Conservation (phyloP, 2,888 invertebrate species). For the Drepana falcataria region DNA sequence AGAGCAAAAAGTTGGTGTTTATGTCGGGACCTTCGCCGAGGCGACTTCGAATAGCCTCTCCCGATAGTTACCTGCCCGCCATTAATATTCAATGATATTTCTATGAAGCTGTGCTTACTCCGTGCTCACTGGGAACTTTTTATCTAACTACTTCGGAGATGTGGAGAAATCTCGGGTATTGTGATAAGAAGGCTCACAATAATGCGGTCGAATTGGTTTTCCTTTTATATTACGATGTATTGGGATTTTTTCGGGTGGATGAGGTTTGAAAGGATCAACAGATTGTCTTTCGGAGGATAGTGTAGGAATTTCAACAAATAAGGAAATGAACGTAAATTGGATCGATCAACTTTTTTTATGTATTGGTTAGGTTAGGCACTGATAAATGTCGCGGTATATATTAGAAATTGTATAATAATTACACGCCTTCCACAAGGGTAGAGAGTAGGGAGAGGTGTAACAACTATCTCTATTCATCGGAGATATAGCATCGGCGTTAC, state of each 20-base stretch:
- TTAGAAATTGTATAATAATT: too few relatives aligned
- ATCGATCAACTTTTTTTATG: too few relatives aligned
- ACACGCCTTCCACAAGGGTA: too few relatives aligned
- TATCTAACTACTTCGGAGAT: background rate
- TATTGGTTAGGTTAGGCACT: too few relatives aligned
- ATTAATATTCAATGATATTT: slow-evolving; percentile 31
- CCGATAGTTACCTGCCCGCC: slow-evolving; percentile 12
- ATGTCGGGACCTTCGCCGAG: background rate
- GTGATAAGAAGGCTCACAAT: background rate
- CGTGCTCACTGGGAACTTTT: background rate
- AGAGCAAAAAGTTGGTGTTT: slow-evolving; percentile 31
- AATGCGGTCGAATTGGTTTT: background rate
- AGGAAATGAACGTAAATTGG: too few relatives aligned
- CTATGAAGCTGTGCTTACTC: slow-evolving; percentile 11
- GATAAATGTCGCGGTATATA: too few relatives aligned
- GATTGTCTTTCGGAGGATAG: background rate
- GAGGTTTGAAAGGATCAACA: background rate
- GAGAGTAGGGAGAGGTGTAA: too few relatives aligned
- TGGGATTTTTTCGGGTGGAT: background rate
- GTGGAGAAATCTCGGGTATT: background rate
- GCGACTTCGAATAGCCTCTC: slow-evolving; percentile 2
- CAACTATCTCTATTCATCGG: too few relatives aligned
- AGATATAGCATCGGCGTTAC: too few relatives aligned
- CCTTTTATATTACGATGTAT: background rate
- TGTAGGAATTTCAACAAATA: too few relatives aligned